Percentiles rank a stretch among this genome's conserved stretches.
phyloP scores from a whole-genome alignment of 2,797 vertebrate species.

The Lepilemur ruficaudatus region DNA sequence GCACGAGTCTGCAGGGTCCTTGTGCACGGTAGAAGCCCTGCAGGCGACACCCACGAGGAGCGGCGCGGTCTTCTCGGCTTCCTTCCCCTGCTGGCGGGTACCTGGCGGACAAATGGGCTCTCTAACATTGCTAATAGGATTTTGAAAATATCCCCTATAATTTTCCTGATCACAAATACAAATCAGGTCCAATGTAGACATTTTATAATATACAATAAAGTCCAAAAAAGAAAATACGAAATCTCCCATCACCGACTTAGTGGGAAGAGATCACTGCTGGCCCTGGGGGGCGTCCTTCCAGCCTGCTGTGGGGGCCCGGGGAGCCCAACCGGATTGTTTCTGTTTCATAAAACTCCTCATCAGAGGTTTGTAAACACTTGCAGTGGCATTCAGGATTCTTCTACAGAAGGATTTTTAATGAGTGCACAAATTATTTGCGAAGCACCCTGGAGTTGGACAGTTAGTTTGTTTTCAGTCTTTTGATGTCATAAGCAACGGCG shows the following conservation, averaged over 20 bases:
- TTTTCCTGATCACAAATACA: neutral
- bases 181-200: neutral
- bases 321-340: rapidly evolving
- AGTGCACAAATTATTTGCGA: conserved; percentile 30
- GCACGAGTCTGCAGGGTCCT: neutral
- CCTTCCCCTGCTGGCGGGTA: neutral
- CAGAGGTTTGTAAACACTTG: neutral
- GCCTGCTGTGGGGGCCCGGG: neutral
- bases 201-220: neutral
- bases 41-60: rapidly evolving
- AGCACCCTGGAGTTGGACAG: neutral
- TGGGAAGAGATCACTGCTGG: rapidly evolving
- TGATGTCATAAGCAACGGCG: neutral
- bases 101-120: neutral
- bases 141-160: neutral
- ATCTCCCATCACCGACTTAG: rapidly evolving
- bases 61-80: rapidly evolving
- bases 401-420: neutral
- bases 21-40: rapidly evolving
- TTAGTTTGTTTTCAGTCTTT: neutral
- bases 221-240: neutral
- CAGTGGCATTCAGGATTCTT: rapidly evolving
- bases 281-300: neutral
- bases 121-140: neutral
- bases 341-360: neutral